A percentile compares a stretch with the other conserved stretches of the same genome.
Evolutionary conservation across 2,113 vertebrate species (phyloP).

Genomic region (Ceyx margarethae): DNA sequence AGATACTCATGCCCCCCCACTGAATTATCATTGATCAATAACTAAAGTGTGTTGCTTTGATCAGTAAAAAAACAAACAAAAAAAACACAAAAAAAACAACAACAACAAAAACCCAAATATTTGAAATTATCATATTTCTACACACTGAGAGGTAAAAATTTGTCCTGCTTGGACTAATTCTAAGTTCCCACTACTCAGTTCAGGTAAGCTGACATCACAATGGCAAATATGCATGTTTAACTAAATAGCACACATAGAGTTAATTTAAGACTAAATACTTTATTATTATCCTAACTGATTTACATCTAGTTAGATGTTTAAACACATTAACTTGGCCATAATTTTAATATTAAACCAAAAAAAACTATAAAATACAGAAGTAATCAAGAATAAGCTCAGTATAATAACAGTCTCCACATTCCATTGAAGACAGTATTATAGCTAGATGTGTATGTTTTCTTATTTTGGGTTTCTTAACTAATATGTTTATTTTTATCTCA

Average conservation of each 20-base stretch:
- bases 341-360: background rate
- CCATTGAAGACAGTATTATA: background rate
- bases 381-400: background rate
- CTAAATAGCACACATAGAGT: background rate
- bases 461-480: background rate
- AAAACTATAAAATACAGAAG: background rate
- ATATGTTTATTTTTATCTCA: background rate
- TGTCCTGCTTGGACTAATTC: background rate
- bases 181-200: background rate
- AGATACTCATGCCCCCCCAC: background rate
- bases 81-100: too few relatives aligned
- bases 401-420: background rate
- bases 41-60: background rate
- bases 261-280: background rate
- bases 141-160: rapidly evolving
- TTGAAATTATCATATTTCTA: background rate
- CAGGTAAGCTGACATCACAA: background rate
- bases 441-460: background rate
- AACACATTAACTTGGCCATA: background rate
- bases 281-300: background rate
- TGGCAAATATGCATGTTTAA: background rate
- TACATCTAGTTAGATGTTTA: background rate
- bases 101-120: background rate
- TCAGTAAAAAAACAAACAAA: background rate
- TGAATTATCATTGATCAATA: background rate